Conservation (phyloP, 2,113 vertebrate genomes). For the Xenus cinereus region DNA sequence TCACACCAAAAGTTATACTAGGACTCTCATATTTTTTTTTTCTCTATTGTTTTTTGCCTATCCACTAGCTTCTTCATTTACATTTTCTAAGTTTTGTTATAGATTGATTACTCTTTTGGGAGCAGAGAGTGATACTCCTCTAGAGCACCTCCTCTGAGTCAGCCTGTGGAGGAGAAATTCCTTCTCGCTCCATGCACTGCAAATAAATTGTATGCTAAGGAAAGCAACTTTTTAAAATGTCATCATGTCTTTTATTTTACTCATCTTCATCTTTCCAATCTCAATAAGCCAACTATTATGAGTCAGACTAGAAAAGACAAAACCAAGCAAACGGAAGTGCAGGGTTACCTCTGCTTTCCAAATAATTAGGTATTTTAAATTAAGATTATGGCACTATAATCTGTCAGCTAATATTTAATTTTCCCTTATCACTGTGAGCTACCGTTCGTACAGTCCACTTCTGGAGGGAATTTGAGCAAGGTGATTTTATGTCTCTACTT, state of each 20-base stretch:
- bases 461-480: neutral
- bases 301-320: neutral
- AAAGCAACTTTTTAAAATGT: neutral
- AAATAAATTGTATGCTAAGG: neutral
- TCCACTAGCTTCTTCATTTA: neutral
- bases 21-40: neutral
- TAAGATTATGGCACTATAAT: neutral
- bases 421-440: neutral
- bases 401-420: neutral
- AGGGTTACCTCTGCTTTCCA: neutral
- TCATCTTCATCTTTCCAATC: neutral
- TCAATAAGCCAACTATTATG: neutral
- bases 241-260: neutral
- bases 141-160: neutral
- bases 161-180: neutral
- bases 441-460: neutral
- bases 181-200: neutral
- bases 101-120: neutral
- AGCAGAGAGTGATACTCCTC: neutral
- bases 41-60: neutral
- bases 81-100: neutral
- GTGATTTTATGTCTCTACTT: neutral
- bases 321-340: neutral
- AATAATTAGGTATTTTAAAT: constrained; percentile 1
- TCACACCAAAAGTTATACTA: neutral